Evolutionary conservation across 2,888 invertebrate species (phyloP), one percentile per base, ranked within the genome.

Genomic region (Heliconius aoede): DNA sequence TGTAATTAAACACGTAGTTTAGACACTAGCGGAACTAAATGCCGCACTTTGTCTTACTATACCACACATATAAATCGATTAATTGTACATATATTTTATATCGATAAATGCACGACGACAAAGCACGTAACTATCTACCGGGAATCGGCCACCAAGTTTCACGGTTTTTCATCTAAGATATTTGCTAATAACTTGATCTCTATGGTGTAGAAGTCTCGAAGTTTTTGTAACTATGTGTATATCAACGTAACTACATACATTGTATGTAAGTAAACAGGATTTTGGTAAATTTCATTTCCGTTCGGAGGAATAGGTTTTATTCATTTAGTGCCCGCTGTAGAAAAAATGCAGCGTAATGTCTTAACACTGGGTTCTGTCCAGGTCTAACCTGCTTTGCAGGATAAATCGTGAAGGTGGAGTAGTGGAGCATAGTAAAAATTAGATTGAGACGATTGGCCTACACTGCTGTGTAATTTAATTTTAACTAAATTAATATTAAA

Each of bases 161-260:
- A 76, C 58, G 71, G 79, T 87, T 91, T 92, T 92, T 93, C 80
- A 87, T 77, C 46, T 24, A 11, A 85, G 85, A 89, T 86, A 91
- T 91, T 79, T 82, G 78, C 83, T 93, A 92, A 93, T 92, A 92
- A 91, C 92, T 93, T 92, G 93, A 92, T 93, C 90, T 89, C 65
- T 65, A 40, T 65, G 24, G 83, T 83, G 72, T 24, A 24, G 72
- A 18, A 60, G 72, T 72, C 60, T 72, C 60, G 60, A 60, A 8
- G 58, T 58, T 72, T 72, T 72, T 72, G 69, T 15, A 51, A 51
- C 51, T 26, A 68, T 68, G 21, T 46, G 11, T 28, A 26, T 60
- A 60, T 13, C 11, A 26, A 28, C 5, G 13, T 15, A 26, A n/a
- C 21, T 58, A 55, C n/a, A 24, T 58, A 58, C 24, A 58, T 58